Conservation (phyloP, 2,888 invertebrate genomes). For the Machimus atricapillus region DNA sequence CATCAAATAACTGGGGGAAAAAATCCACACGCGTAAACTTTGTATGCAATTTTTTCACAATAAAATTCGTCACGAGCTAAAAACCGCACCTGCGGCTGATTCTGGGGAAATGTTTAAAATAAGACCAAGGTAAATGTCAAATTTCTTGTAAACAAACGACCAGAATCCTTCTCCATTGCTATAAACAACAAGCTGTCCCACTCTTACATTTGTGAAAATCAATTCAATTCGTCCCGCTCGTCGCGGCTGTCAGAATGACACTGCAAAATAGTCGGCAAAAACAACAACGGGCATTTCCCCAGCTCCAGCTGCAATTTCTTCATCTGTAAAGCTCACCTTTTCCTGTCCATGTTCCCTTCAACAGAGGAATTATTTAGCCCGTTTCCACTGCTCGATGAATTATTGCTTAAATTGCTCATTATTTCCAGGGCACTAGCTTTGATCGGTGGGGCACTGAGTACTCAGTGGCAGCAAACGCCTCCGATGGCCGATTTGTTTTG, state of each 20-base stretch:
- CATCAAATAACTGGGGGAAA: slow-evolving; percentile 66
- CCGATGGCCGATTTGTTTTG: background rate
- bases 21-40: background rate
- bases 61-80: background rate
- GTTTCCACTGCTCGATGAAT: slow-evolving; percentile 31
- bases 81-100: background rate
- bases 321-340: slow-evolving; percentile 51
- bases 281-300: background rate
- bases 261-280: slow-evolving; percentile 17
- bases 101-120: background rate
- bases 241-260: background rate
- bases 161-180: background rate
- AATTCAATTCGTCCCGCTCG: background rate
- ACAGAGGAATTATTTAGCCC: slow-evolving; percentile 58
- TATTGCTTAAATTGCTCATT: slow-evolving; percentile 57
- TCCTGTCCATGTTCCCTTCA: slow-evolving; percentile 60
- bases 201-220: background rate
- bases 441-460: slow-evolving; percentile 59
- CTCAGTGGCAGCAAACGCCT: slow-evolving; percentile 61
- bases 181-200: background rate
- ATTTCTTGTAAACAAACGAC: slow-evolving; percentile 16
- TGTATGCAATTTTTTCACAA: background rate
- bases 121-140: background rate
- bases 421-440: slow-evolving; percentile 58
- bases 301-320: background rate